Base-by-base conservation (phyloP, 2,888 invertebrate species). In the Zaprionus lineosus region DNA sequence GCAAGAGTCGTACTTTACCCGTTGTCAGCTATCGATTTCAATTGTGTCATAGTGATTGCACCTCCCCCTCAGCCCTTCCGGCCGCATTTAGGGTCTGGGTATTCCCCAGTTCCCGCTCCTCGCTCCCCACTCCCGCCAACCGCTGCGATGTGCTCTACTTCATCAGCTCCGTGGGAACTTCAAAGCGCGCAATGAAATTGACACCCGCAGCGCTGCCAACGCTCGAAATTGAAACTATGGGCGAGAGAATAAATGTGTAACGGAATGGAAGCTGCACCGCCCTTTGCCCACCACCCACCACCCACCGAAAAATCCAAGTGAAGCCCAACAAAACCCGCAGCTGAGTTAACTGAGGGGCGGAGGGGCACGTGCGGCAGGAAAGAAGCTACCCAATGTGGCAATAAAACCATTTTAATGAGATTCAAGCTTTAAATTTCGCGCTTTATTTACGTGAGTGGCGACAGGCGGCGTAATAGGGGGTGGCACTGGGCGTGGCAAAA, bases 331-430 rank as follows among this genome's bases (percentile, higher is more conserved):
- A 50, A 31, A 31, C 6, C 6, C n/a, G 2, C 24, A 24, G 24
- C 4, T n/a, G 19, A 26, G 6, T n/a, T n/a, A 19, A 33, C 21
- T 11, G 29, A 6, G 11, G 7, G 7, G 21, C 19, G 15, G 6
- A 8, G 24, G 14, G 15, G 9, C 14, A 24, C 24, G 37, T 24
- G 33, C 43, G 41, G 26, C 58, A 34, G 33, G 37, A 31, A 31
- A 7, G 8, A 26, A 46, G 46, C 51, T 44, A 19, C 37, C 51
- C 47, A 31, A 41, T 41, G 48, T 64, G 67, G 81, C 67, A 81
- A 81, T 81, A 84, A 81, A 81, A 84, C 48, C 73, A 64, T 81
- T 81, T 81, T 81, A 81, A 81, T 81, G 81, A 84, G 77, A 81
- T 81, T 81, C 77, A 62, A 75, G 84, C 84, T 81, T 81, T 81